These are phyloP conservation scores for Ganaspis sp. DNA, from an alignment of 1,140 invertebrate genomes.

Conservation along the genomic window DNA sequence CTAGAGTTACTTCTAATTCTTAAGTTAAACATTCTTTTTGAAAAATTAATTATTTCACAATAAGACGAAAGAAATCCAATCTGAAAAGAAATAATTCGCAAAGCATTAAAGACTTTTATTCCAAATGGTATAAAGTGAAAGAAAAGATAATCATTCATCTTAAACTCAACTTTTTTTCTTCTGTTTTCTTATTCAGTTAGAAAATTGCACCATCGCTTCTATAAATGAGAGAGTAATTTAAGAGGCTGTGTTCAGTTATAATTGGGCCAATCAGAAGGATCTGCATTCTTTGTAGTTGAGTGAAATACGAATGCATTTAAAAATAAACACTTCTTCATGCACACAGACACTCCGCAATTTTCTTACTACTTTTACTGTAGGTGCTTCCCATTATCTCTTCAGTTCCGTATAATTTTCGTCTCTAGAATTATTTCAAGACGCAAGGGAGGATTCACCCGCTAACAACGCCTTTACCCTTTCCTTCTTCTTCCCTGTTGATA, in stretches of 20 bases:
- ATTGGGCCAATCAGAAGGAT: slow-evolving; percentile 49
- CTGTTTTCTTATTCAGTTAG: background rate
- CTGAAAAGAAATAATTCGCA: background rate
- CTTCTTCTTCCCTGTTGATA: slow-evolving; percentile 6
- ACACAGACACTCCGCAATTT: slow-evolving; percentile 23
- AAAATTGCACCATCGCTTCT: slow-evolving; percentile 5
- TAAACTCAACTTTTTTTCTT: background rate
- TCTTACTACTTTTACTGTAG: slow-evolving; percentile 45
- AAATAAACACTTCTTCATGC: background rate
- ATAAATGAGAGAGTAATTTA: slow-evolving; percentile 22
- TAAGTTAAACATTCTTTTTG: background rate
- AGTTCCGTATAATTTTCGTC: slow-evolving; percentile 48
- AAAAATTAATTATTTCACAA: background rate
- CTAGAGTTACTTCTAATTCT: too few relatives aligned
- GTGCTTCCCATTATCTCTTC: slow-evolving; percentile 43
- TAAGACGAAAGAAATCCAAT: background rate
- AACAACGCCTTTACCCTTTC: background rate
- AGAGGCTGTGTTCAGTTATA: slow-evolving; percentile 21
- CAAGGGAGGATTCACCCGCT: slow-evolving; percentile 34
- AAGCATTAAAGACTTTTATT: background rate
- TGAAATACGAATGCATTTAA: slow-evolving; percentile 32
- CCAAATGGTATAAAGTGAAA: background rate
- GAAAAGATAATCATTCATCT: background rate
- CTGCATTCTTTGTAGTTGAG: slow-evolving; percentile 31
- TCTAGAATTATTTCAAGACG: slow-evolving; percentile 49